phyloP scores from a whole-genome alignment of 2,888 invertebrate species.

The Brachyopa scutellaris region DNA sequence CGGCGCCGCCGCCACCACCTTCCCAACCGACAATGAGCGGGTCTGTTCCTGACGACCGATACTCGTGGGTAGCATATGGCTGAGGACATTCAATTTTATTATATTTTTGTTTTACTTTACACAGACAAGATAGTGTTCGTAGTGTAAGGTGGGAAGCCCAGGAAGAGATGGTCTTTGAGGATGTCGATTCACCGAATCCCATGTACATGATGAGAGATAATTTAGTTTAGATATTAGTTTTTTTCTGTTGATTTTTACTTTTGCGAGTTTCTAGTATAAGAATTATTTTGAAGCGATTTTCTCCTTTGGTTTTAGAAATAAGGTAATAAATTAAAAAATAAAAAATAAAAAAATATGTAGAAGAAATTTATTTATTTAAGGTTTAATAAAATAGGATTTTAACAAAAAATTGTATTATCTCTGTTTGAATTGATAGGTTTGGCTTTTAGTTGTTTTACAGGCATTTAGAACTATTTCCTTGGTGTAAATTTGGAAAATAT shows the following conservation, averaged over 20 bases:
- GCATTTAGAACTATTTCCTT: no score
- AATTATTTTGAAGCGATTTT: no score
- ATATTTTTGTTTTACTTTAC: slow-evolving; percentile 70
- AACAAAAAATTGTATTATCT: background rate
- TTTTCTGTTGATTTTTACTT: slow-evolving; percentile 3
- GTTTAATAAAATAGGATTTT: slow-evolving; percentile 10
- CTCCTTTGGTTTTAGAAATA: no score
- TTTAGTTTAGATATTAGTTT: slow-evolving; percentile 47
- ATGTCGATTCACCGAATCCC: slow-evolving; percentile 78
- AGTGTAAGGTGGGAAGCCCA: slow-evolving; percentile 79
- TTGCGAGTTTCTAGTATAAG: slow-evolving; percentile 2
- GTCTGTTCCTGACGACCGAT: slow-evolving; percentile 68
- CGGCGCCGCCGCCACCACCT: slow-evolving; percentile 80
- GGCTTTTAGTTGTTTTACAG: no score
- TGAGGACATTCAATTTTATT: slow-evolving; percentile 22
- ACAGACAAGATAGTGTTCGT: slow-evolving; percentile 77
- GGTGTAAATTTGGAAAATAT: no score
- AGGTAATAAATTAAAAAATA: no score
- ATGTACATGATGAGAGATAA: slow-evolving; percentile 74
- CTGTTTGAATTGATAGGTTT: no score
- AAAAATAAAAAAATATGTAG: background rate
- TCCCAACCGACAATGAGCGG: slow-evolving; percentile 79
- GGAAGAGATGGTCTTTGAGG: slow-evolving; percentile 80
- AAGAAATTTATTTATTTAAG: slow-evolving; percentile 1
- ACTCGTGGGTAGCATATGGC: slow-evolving; percentile 8